A percentile compares a stretch with the other conserved stretches of the same genome.
phyloP scores from a whole-genome alignment of 2,888 invertebrate species.

The Ormyrus rosae region DNA sequence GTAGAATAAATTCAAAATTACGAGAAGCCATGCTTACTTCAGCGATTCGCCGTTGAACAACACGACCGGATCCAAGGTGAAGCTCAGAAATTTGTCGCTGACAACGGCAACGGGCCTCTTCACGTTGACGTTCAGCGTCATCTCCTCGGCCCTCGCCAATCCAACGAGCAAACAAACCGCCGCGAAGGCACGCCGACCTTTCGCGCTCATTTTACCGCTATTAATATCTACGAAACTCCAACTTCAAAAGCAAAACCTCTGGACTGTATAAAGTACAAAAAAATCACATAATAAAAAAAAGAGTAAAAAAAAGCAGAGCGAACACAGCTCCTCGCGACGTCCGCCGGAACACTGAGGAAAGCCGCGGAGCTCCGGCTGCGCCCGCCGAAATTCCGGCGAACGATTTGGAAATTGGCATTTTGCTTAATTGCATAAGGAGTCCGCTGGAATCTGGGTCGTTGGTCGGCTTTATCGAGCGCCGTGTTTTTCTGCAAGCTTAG shows the following conservation, averaged over 20 bases:
- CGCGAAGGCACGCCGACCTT: neutral
- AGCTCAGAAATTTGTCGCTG: constrained; percentile 84
- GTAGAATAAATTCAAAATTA: neutral
- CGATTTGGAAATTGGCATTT: constrained; percentile 60
- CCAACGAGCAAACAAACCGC: constrained; percentile 34
- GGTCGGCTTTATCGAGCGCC: neutral
- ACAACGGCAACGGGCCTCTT: constrained; percentile 81
- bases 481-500: constrained; percentile 27
- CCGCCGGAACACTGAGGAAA: constrained; percentile 29
- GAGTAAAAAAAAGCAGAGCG: neutral
- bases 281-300: constrained; percentile 36
- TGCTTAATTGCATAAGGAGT: constrained; percentile 51
- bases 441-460: constrained; percentile 51
- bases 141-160: constrained; percentile 72
- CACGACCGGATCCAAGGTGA: constrained; percentile 84
- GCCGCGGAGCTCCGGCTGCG: neutral
- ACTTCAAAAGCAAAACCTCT: neutral
- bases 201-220: constrained; percentile 36
- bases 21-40: constrained; percentile 70
- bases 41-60: constrained; percentile 77
- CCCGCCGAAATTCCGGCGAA: constrained; percentile 20
- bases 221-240: neutral
- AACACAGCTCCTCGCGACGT: constrained; percentile 25
- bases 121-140: constrained; percentile 79
- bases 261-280: constrained; percentile 31